Percentiles rank a stretch among this genome's conserved stretches.
Conservation (phyloP, 2,797 vertebrate genomes). For the Linurgus olivaceus region DNA sequence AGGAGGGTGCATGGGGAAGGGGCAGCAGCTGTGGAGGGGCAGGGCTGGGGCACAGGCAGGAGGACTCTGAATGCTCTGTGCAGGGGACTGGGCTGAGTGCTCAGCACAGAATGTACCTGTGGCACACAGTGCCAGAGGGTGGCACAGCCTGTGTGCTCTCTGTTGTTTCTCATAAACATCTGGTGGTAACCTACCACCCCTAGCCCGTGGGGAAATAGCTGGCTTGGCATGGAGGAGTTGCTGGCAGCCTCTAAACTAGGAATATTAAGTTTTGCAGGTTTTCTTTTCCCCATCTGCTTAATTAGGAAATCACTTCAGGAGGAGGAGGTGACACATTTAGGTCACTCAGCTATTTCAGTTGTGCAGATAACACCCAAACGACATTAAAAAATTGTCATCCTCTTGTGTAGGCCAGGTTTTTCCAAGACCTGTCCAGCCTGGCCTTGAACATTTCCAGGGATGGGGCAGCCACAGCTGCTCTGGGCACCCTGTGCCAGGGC, state of each 20-base stretch:
- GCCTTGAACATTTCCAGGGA: neutral
- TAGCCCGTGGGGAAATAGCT: neutral
- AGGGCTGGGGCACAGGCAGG: neutral
- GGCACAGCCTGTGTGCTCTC: neutral
- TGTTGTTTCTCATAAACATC: neutral
- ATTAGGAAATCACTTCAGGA: neutral
- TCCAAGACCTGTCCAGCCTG: neutral
- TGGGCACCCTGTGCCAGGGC: neutral
- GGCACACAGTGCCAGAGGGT: fast-evolving
- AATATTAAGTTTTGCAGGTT: neutral
- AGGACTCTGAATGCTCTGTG: fast-evolving
- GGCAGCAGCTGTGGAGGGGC: neutral
- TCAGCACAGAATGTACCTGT: neutral
- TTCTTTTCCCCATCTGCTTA: neutral
- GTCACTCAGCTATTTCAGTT: neutral
- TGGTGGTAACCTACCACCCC: neutral
- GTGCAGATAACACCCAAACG: neutral
- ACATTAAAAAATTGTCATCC: neutral
- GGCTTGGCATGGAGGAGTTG: neutral
- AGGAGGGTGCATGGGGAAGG: neutral
- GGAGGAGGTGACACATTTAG: neutral
- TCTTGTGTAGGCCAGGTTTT: neutral
- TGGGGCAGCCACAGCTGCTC: neutral
- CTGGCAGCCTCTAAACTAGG: neutral
- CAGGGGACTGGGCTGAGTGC: neutral